Percentiles rank a stretch among this genome's conserved stretches.
These are phyloP conservation scores for Seriola dumerili DNA, from an alignment of 2,113 vertebrate genomes.

Conservation along the genomic window DNA sequence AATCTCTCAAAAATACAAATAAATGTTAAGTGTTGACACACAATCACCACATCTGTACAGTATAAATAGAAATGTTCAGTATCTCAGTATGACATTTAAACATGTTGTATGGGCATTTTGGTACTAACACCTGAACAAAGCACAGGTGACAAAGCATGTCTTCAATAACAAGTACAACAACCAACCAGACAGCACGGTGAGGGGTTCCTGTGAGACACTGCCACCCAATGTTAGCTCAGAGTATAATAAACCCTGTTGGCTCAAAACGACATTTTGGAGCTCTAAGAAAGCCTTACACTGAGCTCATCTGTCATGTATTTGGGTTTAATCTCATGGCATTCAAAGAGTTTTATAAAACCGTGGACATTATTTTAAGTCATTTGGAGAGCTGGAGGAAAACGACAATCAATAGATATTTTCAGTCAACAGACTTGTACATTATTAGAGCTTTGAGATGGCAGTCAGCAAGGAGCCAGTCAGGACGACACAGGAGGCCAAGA, in stretches of 20 bases:
- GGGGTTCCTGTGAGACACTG: constrained; percentile 1
- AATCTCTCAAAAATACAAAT: not conserved
- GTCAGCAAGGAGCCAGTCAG: constrained; percentile 87
- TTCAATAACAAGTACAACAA: not conserved
- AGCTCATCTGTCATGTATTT: not conserved
- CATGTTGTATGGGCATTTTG: no score
- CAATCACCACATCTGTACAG: not conserved
- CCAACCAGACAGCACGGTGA: not conserved
- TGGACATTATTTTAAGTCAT: not conserved
- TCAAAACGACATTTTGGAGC: not conserved
- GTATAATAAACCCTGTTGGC: not conserved
- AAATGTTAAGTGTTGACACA: not conserved
- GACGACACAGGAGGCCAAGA: constrained; percentile 84
- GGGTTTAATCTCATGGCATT: not conserved
- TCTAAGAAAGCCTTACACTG: not conserved
- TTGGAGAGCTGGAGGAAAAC: not conserved
- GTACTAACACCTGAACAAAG: not conserved
- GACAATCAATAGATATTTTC: not conserved
- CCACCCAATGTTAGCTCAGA: constrained; percentile 30
- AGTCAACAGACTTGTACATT: not conserved
- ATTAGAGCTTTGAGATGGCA: constrained; percentile 87
- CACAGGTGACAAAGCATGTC: not conserved
- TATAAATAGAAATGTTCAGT: not conserved
- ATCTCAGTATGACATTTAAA: not conserved
- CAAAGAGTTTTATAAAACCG: constrained; percentile 8